These are phyloP conservation scores for Thymelicus lineola DNA, from an alignment of 2,888 invertebrate genomes.

Conservation along the genomic window DNA sequence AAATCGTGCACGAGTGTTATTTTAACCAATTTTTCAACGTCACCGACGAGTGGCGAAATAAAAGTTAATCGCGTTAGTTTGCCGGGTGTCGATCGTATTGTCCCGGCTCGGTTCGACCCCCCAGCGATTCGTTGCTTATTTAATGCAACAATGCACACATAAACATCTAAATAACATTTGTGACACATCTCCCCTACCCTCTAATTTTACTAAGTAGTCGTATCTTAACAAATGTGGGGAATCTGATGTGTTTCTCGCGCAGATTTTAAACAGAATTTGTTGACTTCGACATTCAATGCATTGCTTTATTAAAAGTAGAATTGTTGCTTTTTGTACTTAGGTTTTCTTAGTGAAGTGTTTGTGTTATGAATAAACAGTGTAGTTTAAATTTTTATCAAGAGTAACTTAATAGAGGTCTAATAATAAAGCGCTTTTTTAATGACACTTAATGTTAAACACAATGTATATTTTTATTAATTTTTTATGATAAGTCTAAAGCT, in stretches of 20 bases:
- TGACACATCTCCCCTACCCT: conserved; percentile 81
- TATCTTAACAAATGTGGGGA: conserved; percentile 75
- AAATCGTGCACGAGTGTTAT: conserved; percentile 26
- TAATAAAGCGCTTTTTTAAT: too few relatives aligned
- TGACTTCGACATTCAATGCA: conserved; percentile 31
- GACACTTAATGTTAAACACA: too few relatives aligned
- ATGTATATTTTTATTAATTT: too few relatives aligned
- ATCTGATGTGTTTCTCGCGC: conserved; percentile 64
- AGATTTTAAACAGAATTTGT: conserved; percentile 52
- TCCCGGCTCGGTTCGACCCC: conserved; percentile 73
- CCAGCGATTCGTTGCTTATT: conserved; percentile 82
- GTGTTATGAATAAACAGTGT: not conserved
- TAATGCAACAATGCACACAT: conserved; percentile 84
- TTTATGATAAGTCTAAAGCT: too few relatives aligned
- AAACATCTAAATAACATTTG: conserved; percentile 85
- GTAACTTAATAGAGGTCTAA: too few relatives aligned
- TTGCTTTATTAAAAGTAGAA: not conserved
- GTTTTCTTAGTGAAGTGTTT: not conserved
- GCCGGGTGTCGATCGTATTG: conserved; percentile 76
- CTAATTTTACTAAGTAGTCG: conserved; percentile 84
- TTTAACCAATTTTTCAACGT: conserved; percentile 39
- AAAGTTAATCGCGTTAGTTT: conserved; percentile 78
- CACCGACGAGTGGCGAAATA: conserved; percentile 53
- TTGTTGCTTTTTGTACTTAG: not conserved
- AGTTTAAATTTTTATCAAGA: not conserved